Conservation (phyloP, 53 echinoderm and acorn worm genomes). For the Actinopyga echinites region DNA sequence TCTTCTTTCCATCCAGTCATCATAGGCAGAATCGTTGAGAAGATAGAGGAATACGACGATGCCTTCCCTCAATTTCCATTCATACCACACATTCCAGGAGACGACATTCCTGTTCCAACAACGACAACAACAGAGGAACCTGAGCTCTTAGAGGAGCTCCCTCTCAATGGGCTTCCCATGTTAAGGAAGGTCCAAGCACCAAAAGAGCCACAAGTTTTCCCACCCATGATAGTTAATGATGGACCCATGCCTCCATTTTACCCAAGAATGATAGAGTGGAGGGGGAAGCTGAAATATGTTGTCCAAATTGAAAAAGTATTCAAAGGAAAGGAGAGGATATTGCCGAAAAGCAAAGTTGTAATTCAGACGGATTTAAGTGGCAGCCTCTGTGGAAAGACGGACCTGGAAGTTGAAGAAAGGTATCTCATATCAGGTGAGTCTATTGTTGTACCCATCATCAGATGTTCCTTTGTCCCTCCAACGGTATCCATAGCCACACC, state of each 20-base stretch:
- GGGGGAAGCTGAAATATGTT: constrained; percentile 58
- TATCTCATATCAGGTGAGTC: constrained; percentile 81
- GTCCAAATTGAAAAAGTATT: constrained; percentile 91
- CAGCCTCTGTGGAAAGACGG: constrained; percentile 71
- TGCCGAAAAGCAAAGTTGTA: constrained; percentile 56
- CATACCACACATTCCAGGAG: neutral
- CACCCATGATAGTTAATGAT: constrained; percentile 27
- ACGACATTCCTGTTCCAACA: neutral
- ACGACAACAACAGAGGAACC: neutral
- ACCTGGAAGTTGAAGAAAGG: constrained; percentile 63
- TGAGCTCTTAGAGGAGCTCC: neutral
- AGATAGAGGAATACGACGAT: constrained; percentile 27
- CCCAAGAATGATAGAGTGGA: constrained; percentile 17
- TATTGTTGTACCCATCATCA: neutral
- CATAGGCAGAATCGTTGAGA: constrained; percentile 32
- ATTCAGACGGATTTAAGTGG: constrained; percentile 68
- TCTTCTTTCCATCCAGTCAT: neutral
- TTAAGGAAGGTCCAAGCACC: constrained; percentile 30
- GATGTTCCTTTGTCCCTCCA: too few species aligned
- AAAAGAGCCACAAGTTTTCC: neutral
- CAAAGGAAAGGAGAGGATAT: constrained; percentile 82
- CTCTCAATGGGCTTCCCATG: neutral
- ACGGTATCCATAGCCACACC: too few species aligned
- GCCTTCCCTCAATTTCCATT: constrained; percentile 6
- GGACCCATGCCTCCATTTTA: neutral